Percentiles rank a stretch among this genome's conserved stretches.
Conservation (phyloP, 92 coral and sea anemone genomes). For the Montipora capitata region DNA sequence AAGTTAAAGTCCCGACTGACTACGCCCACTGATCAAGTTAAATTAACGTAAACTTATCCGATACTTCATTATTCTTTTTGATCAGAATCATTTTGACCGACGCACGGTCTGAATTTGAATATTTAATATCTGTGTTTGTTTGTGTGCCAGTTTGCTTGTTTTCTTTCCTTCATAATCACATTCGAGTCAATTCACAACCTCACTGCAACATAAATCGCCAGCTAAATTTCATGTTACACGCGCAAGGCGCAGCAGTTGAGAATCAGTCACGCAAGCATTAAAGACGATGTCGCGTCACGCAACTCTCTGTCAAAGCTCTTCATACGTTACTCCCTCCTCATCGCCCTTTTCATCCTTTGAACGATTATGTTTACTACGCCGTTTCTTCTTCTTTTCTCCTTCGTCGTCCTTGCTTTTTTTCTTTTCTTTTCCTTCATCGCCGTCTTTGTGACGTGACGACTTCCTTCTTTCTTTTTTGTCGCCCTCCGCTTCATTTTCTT, state of each 20-base stretch:
- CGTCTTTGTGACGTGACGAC: constrained; percentile 79
- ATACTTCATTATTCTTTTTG: neutral
- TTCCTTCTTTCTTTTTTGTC: constrained; percentile 76
- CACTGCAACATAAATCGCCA: too few species aligned
- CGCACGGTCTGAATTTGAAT: neutral
- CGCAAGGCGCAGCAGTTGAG: too few species aligned
- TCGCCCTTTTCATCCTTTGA: constrained; percentile 58
- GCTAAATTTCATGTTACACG: too few species aligned
- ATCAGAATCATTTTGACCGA: neutral
- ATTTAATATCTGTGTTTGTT: neutral
- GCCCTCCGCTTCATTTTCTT: constrained; percentile 65
- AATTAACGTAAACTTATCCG: too few species aligned
- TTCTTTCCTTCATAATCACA: neutral
- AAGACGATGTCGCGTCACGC: neutral
- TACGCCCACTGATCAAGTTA: too few species aligned
- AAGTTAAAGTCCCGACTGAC: too few species aligned
- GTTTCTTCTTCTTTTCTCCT: constrained; percentile 79
- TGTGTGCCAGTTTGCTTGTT: neutral
- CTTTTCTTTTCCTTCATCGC: constrained; percentile 76
- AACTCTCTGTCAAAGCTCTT: constrained; percentile 68
- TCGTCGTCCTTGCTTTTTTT: constrained; percentile 84
- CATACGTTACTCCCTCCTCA: constrained; percentile 71
- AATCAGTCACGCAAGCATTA: too few species aligned
- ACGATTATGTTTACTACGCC: constrained; percentile 83
- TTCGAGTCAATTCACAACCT: neutral